Evolutionary conservation across 1,140 invertebrate species (phyloP).

Genomic region (Drosophila burlai): DNA sequence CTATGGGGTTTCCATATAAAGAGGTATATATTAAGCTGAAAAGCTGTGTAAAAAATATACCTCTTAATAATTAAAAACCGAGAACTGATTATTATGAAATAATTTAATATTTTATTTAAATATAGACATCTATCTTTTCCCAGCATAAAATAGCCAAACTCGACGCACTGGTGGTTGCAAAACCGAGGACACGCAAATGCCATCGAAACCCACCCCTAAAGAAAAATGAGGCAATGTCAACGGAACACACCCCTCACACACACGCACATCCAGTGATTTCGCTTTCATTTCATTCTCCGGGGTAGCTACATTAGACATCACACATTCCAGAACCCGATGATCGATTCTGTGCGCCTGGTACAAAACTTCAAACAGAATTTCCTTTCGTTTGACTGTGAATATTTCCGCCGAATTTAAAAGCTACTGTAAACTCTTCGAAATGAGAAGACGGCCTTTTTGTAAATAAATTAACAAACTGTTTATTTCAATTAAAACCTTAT

Average conservation of each 20-base stretch:
- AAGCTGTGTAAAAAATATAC: too few species aligned
- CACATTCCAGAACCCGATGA: slow-evolving; percentile 42
- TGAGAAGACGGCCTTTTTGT: neutral
- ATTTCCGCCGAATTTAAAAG: slow-evolving; percentile 14
- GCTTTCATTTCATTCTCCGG: slow-evolving; percentile 42
- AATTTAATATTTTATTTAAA: neutral
- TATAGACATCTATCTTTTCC: neutral
- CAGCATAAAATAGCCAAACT: neutral
- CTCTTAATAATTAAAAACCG: too few species aligned
- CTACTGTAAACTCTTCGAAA: neutral
- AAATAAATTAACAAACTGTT: neutral
- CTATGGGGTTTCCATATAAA: neutral
- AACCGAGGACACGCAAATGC: slow-evolving; percentile 25
- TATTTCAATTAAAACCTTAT: too few species aligned
- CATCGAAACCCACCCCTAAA: slow-evolving; percentile 68
- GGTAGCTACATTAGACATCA: slow-evolving; percentile 11
- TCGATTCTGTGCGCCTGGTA: slow-evolving; percentile 69
- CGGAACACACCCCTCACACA: slow-evolving; percentile 69
- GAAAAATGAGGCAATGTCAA: slow-evolving; percentile 24
- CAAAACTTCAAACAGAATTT: slow-evolving; percentile 78
- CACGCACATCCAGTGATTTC: slow-evolving; percentile 50
- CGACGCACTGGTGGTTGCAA: slow-evolving; percentile 9
- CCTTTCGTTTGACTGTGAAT: slow-evolving; percentile 73
- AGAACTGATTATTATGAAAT: too few species aligned
- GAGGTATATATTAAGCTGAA: too few species aligned